A percentile compares a stretch with the other conserved stretches of the same genome.
Evolutionary conservation across 2,113 vertebrate species (phyloP).

Genomic region (Megalops atlanticus): DNA sequence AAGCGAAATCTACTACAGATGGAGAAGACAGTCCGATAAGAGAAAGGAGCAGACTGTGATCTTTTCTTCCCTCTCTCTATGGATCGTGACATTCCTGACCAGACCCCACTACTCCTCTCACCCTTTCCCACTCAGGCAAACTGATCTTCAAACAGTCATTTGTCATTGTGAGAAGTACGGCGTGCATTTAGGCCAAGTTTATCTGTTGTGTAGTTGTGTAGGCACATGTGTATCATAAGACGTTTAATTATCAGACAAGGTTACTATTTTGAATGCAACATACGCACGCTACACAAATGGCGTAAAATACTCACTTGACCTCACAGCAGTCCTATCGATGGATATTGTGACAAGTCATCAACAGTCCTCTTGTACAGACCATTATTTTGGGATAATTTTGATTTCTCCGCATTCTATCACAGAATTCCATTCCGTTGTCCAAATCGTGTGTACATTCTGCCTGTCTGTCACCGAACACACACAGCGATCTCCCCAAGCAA

Average conservation of each 20-base stretch:
- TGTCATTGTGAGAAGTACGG: neutral
- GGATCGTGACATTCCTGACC: neutral
- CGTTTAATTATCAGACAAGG: neutral
- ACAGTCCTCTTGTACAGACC: neutral
- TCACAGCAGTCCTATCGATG: neutral
- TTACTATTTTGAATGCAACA: neutral
- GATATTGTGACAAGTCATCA: neutral
- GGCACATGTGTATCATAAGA: too few species aligned
- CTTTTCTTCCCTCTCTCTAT: neutral
- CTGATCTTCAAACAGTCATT: neutral
- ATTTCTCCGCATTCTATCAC: neutral
- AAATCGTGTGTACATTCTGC: neutral
- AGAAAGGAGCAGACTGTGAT: neutral
- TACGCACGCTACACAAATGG: neutral
- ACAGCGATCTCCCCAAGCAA: neutral
- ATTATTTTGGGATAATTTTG: neutral
- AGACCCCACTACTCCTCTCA: neutral
- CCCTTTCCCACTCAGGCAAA: too few species aligned
- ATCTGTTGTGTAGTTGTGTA: too few species aligned
- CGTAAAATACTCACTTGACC: neutral
- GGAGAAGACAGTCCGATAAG: neutral
- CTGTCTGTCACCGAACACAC: neutral
- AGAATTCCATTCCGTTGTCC: neutral
- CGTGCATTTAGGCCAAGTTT: too few species aligned
- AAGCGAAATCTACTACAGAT: constrained; percentile 5